Evolutionary conservation across 2,113 vertebrate genomes (phyloP).

Genomic region (Scatophagus argus): DNA sequence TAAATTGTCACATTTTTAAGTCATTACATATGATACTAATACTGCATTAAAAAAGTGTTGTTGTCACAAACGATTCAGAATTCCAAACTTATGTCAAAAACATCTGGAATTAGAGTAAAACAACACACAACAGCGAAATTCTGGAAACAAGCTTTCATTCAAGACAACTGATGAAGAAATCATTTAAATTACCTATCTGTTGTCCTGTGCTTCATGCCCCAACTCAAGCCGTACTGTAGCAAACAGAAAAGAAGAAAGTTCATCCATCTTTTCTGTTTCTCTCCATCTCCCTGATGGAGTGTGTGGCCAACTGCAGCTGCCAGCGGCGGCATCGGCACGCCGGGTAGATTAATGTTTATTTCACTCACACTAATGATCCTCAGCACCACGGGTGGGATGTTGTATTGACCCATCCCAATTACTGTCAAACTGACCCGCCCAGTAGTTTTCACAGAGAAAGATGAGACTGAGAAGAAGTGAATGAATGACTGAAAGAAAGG

Average conservation of each 20-base stretch:
- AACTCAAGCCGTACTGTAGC: neutral
- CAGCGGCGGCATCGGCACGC: neutral
- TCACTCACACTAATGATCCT: conserved; percentile 54
- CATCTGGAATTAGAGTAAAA: neutral
- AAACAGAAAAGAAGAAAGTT: conserved; percentile 9
- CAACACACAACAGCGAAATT: neutral
- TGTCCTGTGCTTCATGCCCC: no score
- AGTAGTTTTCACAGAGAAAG: conserved; percentile 15
- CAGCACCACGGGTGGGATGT: conserved; percentile 35
- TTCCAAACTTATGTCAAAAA: neutral
- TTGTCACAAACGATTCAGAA: neutral
- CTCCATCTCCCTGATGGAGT: conserved; percentile 3
- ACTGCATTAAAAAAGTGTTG: no score
- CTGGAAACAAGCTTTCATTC: neutral
- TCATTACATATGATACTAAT: no score
- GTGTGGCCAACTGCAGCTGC: conserved; percentile 30
- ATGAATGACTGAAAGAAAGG: neutral
- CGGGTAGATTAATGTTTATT: conserved; percentile 54
- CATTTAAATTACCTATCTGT: neutral
- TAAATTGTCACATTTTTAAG: neutral
- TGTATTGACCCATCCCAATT: conserved; percentile 56
- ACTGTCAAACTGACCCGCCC: conserved; percentile 39
- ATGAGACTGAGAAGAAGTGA: neutral
- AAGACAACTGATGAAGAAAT: neutral
- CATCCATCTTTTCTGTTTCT: conserved; percentile 21